Evolutionary conservation across 2,113 vertebrate genomes (phyloP), one percentile per base, ranked within the genome.

Genomic region (Cyprinodon variegatus): DNA sequence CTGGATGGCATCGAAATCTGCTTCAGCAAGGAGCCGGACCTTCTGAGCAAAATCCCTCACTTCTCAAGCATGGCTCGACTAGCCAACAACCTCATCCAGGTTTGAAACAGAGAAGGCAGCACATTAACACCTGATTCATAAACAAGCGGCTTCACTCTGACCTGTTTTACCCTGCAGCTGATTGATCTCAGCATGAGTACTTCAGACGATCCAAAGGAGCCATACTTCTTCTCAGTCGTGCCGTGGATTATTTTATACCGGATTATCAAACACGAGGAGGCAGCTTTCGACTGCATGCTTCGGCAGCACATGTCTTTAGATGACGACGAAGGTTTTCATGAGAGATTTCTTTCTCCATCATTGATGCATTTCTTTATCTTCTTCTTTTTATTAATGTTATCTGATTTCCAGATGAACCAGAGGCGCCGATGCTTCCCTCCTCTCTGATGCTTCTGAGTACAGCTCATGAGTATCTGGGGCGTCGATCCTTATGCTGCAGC

Each of bases 381-480:
- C 64, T 76, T 11, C 40, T 40, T 36, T 60, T 22, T 40, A 77
- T 45, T 87, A 53, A 87, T 68, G 20, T 6, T 17, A 20, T 74
- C 65, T 82, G 39, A 61, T 76, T 86, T 88, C 48, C 79, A 94
- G 94, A 94, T 73, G 92, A 92, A 72, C 80, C 91, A 0, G 96
- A 97, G 74, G 92, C 93, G 0, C 95, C 97, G 20, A 91, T 98
- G 96, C 92, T 99, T 75, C 97, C 98, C 0, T 96, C 98, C 39
- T 99, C 98, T 0, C 95, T 99, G 61, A 98, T 97, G 97, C 93
- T 99, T 65, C 93, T 99, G 76, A 98, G 97, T 90, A 98, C 97
- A 0, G 98, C 97, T 7, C 98, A 99, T 3, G 97, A 99, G 81
- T 99, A 96, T 84, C 93, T 99, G 78, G 98, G 98, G 45, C 95